phyloP scores from a whole-genome alignment of 2,113 vertebrate genomes.

The Hemibagrus wyckioides region DNA sequence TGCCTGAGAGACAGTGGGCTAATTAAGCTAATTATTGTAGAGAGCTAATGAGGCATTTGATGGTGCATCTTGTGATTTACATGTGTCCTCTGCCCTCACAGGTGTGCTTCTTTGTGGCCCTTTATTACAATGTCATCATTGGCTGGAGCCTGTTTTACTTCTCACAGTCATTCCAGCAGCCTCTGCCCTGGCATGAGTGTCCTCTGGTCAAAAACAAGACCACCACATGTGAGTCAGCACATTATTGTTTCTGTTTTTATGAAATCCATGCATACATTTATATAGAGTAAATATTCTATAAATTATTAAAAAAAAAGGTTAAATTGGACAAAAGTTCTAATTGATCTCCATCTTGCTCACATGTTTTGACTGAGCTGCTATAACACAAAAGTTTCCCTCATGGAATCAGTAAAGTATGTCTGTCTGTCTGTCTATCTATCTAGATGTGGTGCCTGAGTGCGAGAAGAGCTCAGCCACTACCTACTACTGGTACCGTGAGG shows the following conservation, averaged over 20 bases:
- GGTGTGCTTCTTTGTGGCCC: constrained; percentile 95
- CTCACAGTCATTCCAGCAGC: constrained; percentile 97
- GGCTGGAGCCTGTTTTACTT: constrained; percentile 98
- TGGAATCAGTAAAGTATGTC: too few species aligned
- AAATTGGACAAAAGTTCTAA: not conserved
- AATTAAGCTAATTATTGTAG: not conserved
- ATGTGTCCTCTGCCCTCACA: constrained; percentile 53
- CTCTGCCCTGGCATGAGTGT: constrained; percentile 94
- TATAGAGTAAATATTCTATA: not conserved
- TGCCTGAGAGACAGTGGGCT: not conserved
- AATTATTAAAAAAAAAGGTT: not conserved
- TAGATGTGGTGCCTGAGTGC: constrained; percentile 92
- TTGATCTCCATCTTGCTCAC: not conserved
- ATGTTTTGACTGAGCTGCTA: too few species aligned
- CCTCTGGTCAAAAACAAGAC: constrained; percentile 90
- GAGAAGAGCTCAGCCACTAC: constrained; percentile 96
- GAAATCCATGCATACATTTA: not conserved
- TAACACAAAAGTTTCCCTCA: too few species aligned
- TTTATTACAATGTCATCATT: constrained; percentile 99
- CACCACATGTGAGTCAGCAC: constrained; percentile 79
- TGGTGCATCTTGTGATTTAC: constrained; percentile 3
- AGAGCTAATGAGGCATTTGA: not conserved
- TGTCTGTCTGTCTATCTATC: too few species aligned
- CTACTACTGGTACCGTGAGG: constrained; percentile 95
- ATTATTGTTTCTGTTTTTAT: not conserved